Base-by-base conservation (phyloP, 1,140 invertebrate genomes). In the Bombus picipes region DNA sequence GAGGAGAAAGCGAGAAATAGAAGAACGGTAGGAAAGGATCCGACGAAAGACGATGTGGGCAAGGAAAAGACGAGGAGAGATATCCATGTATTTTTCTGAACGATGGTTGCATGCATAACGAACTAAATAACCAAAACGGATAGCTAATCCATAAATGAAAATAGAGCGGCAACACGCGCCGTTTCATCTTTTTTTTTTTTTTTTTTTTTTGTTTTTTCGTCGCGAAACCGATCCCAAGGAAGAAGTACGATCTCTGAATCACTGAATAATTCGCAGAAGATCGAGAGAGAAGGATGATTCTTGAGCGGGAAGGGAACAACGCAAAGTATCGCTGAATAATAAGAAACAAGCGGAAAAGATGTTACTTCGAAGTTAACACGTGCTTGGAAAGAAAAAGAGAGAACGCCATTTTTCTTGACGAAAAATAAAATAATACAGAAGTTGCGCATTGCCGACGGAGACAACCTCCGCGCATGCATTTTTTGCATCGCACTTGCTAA, bases 381-480 rank as follows among this genome's bases (percentile, higher is more conserved):
- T 84, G 81, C 37, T 85, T 87, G 77, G 68, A 65, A 43, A 62
- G 22, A 77, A 68, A 68, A 53, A n/a, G 18, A 41, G 47, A 83
- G 81, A 83, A 75, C 71, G 80, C 37, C 74, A 65, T 87, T 89
- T 89, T 83, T 81, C 85, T 80, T 76, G 75, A 72, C 75, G 28
- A 70, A 85, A 77, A 85, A 87, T 79, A 71, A 75, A 87, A 72
- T 87, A 78, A 83, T 85, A 89, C 90, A 91, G 89, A 92, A 90
- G 89, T 93, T 89, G 83, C 82, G 93, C 92, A 92, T 88, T 88
- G 90, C 85, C 89, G 89, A 88, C 88, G 91, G 90, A 92, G 90
- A 93, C 91, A 92, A 90, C 90, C 91, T 93, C 88, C 91, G 91
- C 91, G 90, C 88, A 89, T 93, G 92, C 91, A 92, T 92, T 3